phyloP scores from a whole-genome alignment of 2,888 invertebrate genomes.

The Xylophagus ater region DNA sequence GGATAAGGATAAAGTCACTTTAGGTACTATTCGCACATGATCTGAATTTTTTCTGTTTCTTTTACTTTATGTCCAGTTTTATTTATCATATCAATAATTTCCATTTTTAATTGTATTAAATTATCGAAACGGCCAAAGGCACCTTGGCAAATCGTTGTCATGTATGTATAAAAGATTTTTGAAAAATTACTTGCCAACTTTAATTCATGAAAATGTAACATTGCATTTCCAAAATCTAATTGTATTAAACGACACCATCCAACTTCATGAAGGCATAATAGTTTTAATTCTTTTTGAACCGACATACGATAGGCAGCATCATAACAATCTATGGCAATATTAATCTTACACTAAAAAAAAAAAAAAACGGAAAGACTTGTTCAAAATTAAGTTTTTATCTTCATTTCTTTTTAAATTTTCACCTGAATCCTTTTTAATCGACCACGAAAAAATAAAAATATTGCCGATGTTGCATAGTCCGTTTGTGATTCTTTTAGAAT shows the following conservation, averaged over 20 bases:
- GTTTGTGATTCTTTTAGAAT: conserved; percentile 44
- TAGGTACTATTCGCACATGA: too few species aligned
- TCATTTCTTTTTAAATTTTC: conserved; percentile 15
- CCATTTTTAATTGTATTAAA: conserved; percentile 24
- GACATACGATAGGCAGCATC: conserved; percentile 46
- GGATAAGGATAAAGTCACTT: too few species aligned
- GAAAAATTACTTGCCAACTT: conserved; percentile 47
- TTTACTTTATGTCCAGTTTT: conserved; percentile 29
- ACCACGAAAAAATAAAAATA: conserved; percentile 56
- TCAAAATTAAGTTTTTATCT: not conserved
- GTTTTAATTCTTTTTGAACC: conserved; percentile 50
- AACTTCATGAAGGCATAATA: conserved; percentile 44
- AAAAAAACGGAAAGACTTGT: not conserved
- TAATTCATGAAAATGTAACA: conserved; percentile 43
- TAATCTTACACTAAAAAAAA: conserved; percentile 46
- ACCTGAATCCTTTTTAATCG: conserved; percentile 51
- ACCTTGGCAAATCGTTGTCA: conserved; percentile 41
- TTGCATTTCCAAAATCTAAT: conserved; percentile 46
- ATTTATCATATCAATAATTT: conserved; percentile 26
- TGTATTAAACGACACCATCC: conserved; percentile 53
- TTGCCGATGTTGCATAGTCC: conserved; percentile 48
- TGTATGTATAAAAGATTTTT: conserved; percentile 52
- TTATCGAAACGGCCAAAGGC: conserved; percentile 23
- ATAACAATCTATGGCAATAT: conserved; percentile 46
- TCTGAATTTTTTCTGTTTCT: too few species aligned